Conservation (phyloP, 2,113 vertebrate genomes). For the Pituophis catenifer region DNA sequence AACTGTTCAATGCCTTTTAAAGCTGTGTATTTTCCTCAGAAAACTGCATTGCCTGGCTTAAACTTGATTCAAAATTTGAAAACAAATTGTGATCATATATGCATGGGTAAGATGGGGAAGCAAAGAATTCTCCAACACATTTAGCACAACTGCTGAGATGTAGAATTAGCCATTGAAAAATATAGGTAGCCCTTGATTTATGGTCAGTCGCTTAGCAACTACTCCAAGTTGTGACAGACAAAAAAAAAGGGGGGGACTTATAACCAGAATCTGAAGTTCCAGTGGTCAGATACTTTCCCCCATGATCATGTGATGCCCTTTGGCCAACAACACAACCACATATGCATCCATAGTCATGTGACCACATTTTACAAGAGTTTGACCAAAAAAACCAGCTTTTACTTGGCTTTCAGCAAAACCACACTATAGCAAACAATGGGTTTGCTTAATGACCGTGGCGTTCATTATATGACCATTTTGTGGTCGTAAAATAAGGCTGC, state of each 20-base stretch:
- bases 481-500: not conserved
- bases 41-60: not conserved
- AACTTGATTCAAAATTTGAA: not conserved
- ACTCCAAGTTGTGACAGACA: not conserved
- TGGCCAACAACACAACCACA: too few relatives aligned
- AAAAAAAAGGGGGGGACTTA: not conserved
- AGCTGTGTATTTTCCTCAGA: not conserved
- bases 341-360: not conserved
- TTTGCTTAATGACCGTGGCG: not conserved
- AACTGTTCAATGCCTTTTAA: not conserved
- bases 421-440: not conserved
- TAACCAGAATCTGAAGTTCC: not conserved
- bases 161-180: not conserved
- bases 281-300: not conserved
- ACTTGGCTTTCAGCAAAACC: not conserved
- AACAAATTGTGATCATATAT: too few relatives aligned
- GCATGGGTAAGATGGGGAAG: not conserved
- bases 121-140: not conserved
- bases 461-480: not conserved
- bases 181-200: not conserved
- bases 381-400: not conserved
- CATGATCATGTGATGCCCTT: too few relatives aligned
- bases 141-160: not conserved
- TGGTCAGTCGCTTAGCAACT: not conserved
- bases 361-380: not conserved